Evolutionary conservation across 2,113 vertebrate genomes (phyloP).

Genomic region (Hoplias malabaricus): DNA sequence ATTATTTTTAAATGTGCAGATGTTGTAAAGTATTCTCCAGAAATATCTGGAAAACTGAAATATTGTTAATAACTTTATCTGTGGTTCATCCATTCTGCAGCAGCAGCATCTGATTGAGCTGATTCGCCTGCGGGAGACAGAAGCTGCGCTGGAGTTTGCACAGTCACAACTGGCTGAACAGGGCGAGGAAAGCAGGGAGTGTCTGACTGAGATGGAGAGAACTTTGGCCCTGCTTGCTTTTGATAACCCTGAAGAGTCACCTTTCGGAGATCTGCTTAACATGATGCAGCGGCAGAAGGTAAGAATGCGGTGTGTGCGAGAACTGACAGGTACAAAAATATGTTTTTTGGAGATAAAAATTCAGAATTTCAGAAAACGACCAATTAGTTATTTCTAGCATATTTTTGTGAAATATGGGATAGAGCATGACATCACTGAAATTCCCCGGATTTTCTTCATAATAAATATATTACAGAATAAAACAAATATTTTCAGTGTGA

Average conservation of each 20-base stretch:
- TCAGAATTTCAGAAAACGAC: too few species aligned
- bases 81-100: slow-evolving; percentile 63
- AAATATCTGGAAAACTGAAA: neutral
- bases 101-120: slow-evolving; percentile 98
- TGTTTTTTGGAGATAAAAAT: too few species aligned
- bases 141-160: slow-evolving; percentile 96
- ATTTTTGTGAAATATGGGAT: too few species aligned
- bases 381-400: too few species aligned
- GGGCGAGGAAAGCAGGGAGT: slow-evolving; percentile 96
- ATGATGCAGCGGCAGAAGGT: slow-evolving; percentile 99
- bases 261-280: slow-evolving; percentile 96
- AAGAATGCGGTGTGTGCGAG: neutral
- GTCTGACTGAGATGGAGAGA: slow-evolving; percentile 97
- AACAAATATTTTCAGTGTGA: too few species aligned
- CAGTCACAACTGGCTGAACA: slow-evolving; percentile 97
- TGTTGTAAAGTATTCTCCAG: neutral
- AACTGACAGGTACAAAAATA: too few species aligned
- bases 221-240: slow-evolving; percentile 94
- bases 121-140: slow-evolving; percentile 95
- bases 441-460: too few species aligned
- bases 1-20: neutral
- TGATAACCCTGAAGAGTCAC: slow-evolving; percentile 95
- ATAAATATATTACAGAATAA: too few species aligned
- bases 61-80: neutral
- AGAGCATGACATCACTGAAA: too few species aligned